Conservation (phyloP, 1,140 invertebrate genomes). For the Globodera rostochiensis region DNA sequence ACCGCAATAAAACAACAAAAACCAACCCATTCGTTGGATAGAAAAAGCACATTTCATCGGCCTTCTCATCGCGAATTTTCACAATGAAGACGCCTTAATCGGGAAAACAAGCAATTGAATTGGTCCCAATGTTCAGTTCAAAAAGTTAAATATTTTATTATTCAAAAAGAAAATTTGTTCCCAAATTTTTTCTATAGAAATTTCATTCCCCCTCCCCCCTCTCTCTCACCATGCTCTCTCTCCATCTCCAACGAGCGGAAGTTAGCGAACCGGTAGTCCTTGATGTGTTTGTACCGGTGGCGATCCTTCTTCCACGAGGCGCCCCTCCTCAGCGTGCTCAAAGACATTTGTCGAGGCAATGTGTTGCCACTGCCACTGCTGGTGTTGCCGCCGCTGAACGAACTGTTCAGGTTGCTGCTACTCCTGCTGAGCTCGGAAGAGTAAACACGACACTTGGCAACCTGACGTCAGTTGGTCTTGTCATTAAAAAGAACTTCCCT, state of each 20-base stretch:
- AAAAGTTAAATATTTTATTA: no score
- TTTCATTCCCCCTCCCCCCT: neutral
- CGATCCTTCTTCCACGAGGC: conserved; percentile 33
- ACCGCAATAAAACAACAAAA: neutral
- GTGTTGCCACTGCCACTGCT: conserved; percentile 30
- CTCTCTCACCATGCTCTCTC: conserved; percentile 12
- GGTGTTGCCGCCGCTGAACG: conserved; percentile 19
- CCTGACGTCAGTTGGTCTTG: conserved; percentile 4
- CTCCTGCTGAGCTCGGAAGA: conserved; percentile 22
- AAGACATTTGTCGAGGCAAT: conserved; percentile 39
- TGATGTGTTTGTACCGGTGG: conserved; percentile 40
- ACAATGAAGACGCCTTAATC: conserved; percentile 36
- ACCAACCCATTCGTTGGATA: conserved; percentile 35
- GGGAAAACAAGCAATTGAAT: neutral
- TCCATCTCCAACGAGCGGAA: conserved; percentile 36
- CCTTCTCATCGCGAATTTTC: conserved; percentile 41
- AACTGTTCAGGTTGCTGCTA: conserved; percentile 17
- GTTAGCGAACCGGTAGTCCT: conserved; percentile 26
- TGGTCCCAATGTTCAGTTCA: no score
- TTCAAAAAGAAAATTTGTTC: no score
- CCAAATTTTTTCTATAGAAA: neutral
- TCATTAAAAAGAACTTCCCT: conserved; percentile 16
- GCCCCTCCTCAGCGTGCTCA: conserved; percentile 24
- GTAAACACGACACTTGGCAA: conserved; percentile 36
- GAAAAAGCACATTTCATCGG: conserved; percentile 42